Evolutionary conservation across 2,113 vertebrate species (phyloP).

Genomic region (Gambusia affinis): DNA sequence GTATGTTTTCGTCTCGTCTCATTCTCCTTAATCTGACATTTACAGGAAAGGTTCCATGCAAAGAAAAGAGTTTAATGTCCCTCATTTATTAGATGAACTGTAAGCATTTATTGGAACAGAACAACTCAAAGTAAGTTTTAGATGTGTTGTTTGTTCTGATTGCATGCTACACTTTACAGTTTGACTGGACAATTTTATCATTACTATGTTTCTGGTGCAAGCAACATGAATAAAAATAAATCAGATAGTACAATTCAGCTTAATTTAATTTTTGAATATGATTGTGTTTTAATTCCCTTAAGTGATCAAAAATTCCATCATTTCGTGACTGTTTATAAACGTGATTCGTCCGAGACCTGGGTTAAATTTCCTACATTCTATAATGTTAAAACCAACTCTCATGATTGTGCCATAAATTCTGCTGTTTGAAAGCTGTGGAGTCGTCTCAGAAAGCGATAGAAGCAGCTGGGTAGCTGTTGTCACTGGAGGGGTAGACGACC

Average conservation of each 20-base stretch:
- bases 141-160: not conserved
- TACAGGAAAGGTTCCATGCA: not conserved
- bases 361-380: not conserved
- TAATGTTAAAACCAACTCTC: not conserved
- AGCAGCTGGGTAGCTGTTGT: constrained; percentile 7
- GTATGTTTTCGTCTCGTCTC: not conserved
- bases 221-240: not conserved
- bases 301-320: not conserved
- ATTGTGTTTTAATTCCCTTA: not conserved
- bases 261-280: not conserved
- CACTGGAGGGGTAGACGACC: not conserved
- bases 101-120: not conserved
- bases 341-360: not conserved
- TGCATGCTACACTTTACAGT: not conserved
- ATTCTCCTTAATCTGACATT: not conserved
- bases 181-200: not conserved
- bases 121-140: not conserved
- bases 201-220: not conserved
- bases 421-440: too few species aligned
- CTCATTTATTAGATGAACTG: not conserved
- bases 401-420: not conserved
- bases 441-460: too few species aligned
- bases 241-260: not conserved
- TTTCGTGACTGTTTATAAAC: not conserved
- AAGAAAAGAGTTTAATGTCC: not conserved